Evolutionary conservation across 1,140 invertebrate species (phyloP), one percentile per base, ranked within the genome.

Genomic region (Drosophila baimaii): DNA sequence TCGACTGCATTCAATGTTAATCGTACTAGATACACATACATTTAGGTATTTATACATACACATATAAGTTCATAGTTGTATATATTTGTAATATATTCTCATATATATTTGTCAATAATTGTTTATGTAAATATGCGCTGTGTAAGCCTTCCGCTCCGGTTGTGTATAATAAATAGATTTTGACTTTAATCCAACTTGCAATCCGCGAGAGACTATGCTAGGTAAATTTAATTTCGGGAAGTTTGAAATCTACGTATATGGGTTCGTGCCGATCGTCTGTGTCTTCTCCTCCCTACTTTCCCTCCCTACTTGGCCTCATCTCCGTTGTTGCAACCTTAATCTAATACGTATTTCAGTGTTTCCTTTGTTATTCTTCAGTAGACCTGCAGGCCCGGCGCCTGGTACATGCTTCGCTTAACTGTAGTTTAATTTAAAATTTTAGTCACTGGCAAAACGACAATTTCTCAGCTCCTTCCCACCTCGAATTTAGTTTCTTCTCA

Each of bases 261-360:
- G 85, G 75, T 61, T 86, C 44, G 47, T 46, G 61, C 43, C 68
- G 57, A 35, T 54, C 51, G n/a, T 7, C 31, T 33, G 31, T 33
- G 7, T 33, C 25, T 23, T 77, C 71, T 33, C 43, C 39, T 29
- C 35, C 19, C 19, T 15, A 54, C 13, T n/a, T 35, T 39, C 46
- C 35, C 41, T 43, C 58, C 23, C 37, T 72, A 17, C 63, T 65
- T 39, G 47, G 57, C 68, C 58, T 33, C 59, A 65, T 58, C 59
- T 75, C 81, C 68, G 79, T 88, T 88, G 83, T 79, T 83, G 68
- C 84, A 79, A 89, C 84, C 84, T 90, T 81, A 89, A 72, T 51
- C 78, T 90, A 90, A 90, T 90, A 90, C 88, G 88, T 90, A 90
- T 90, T 82, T 90, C 63, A 64, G 69, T 77, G 59, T 90, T 81